Evolutionary conservation across 2,113 vertebrate species (phyloP), one percentile per base, ranked within the genome.

Genomic region (Leptosomus discolor): DNA sequence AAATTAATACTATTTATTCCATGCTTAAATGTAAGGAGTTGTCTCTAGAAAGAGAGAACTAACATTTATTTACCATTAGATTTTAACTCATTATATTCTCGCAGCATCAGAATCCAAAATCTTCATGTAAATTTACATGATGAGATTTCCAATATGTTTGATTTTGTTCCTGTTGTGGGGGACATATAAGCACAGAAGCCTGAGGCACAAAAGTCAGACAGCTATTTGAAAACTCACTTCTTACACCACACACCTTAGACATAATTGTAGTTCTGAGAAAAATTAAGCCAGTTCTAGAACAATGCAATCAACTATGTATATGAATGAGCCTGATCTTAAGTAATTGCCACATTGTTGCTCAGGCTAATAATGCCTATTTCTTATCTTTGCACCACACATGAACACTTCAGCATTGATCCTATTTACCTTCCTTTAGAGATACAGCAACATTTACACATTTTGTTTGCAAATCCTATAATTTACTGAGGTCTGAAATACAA

Each of bases 11-110:
- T 64, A 27, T 3, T 37, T 65, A 46, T 78, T 64, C 39, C 17
- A 9, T 57, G 5, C 3, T 56, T 54, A 41, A 32, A 45, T 30
- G 19, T 6, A 81, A 14, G 22, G 7, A 5, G 0, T 7, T 85
- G 26, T 65, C 45, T 70, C 46, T 61, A 50, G 26, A 69, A 78
- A 65, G 29, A 24, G 17, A 86, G 41, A 80, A 11, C 2, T 30
- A 67, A n/a, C 18, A 39, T 68, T 61, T 69, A n/a, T 56, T 91
- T 86, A 45, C 30, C 56, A 75, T 70, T 43, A 70, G 26, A 51
- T 75, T 61, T 74, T 74, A 57, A 39, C 53, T 37, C 0, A 3
- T 46, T 74, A 8, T n/a, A 61, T 57, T 84, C 13, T 3, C 5
- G 29, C 14, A 41, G 5, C 26, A 56, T 56, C 45, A 45, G 29